Evolutionary conservation across 2,888 invertebrate species (phyloP), one percentile per base, ranked within the genome.

Genomic region (Tanytarsus gracilentus): DNA sequence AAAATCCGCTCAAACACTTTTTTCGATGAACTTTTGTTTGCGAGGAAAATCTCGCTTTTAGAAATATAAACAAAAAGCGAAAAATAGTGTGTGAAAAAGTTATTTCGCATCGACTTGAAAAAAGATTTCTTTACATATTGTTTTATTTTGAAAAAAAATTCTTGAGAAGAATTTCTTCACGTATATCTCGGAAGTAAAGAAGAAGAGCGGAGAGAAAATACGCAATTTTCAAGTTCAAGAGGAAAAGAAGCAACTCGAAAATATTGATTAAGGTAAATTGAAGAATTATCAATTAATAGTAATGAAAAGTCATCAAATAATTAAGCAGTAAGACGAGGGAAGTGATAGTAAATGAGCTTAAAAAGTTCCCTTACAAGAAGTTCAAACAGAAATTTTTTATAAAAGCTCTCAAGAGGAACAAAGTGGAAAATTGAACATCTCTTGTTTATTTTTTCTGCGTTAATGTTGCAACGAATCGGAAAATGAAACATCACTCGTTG

Each of bases 381-480:
- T 39, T 39, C 9, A 40, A 56, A 16, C 14, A 39, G 21, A 56
- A 30, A 11, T 30, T 9, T 30, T 9, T 16, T 23, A 23, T 30
- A 30, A 11, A 14, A 58, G 58, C 27, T n/a, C 14, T 8, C 39
- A 9, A 9, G n/a, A 14, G 14, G 14, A 40, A 16, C 4, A n/a
- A 26, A 50, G 50, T 26, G 48, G 21, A 48, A 25, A 48, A 39
- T 5, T 23, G 48, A 6, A 39, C 14, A 14, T 26, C 33, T 53
- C 53, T 53, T 53, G 33, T 33, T 53, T 11, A 29, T 29, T 53
- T 29, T 53, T 53, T 53, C 14, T 29, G 55, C 33, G 29, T n/a
- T 18, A 48, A 52, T 16, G 3, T 18, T 4, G n/a, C n/a, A n/a
- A n/a, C n/a, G n/a, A n/a, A n/a, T n/a, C n/a, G n/a, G n/a, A n/a